Base-by-base conservation (phyloP, 1,140 invertebrate species). In the Aethina tumida region DNA sequence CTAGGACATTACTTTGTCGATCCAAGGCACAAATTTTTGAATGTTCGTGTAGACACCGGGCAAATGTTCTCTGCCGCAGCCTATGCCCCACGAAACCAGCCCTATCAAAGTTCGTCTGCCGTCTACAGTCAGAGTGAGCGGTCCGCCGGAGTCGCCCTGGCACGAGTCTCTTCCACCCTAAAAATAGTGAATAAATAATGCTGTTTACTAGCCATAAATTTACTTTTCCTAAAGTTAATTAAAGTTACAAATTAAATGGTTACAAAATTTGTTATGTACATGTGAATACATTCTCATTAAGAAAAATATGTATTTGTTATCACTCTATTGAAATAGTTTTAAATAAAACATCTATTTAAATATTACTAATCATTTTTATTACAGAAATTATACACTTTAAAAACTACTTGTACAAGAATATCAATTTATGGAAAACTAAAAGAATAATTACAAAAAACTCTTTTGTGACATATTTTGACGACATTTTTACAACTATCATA, bases 21-120 rank as follows among this genome's bases (percentile, higher is more conserved):
- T 85, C 87, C 87, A 91, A n/a, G 84, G 82, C 33, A 90, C 83
- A 57, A 90, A 92, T 60, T 85, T 86, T 52, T 90, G 84, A 53
- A 92, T 88, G 53, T 91, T 91, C 1, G 87, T 91, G 52, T 92
- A 91, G 1, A 91, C 85, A 7, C 86, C 86, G 0, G 85, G 85
- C n/a, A 92, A 59, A 56, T 89, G 85, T 56, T 91, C 85, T 9
- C 87, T 67, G 4, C 87, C 88, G 48, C 87, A 92, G 9, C 88
- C 88, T 42, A 91, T 90, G 24, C 87, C 87, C 87, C 87, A 92
- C 0, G 84, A 89, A 0, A 93, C 89, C 0, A 93, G 67, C 3
- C 89, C 88, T 12, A 90, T 88, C 2, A 91, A 66, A 6, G 83
- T 85, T 58, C 79, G 82, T 20, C 84, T 72, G 1, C 86, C 86